A percentile compares a stretch with the other conserved stretches of the same genome.
Conservation (phyloP, 2,113 vertebrate genomes). For the Alaudala cheleensis region DNA sequence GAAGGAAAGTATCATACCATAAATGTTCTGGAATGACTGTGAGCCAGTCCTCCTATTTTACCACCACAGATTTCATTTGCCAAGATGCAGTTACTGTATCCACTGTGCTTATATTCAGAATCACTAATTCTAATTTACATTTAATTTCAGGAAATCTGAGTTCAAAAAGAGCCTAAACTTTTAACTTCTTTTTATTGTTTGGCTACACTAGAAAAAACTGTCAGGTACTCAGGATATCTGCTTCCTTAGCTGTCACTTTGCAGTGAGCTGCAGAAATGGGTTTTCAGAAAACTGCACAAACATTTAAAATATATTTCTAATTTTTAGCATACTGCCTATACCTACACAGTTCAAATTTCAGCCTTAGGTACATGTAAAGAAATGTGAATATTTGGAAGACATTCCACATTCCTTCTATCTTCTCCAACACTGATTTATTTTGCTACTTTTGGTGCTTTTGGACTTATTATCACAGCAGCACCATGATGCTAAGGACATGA, state of each 20-base stretch:
- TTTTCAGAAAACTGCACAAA: background rate
- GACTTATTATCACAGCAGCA: background rate
- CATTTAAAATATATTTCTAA: background rate
- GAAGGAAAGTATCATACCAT: background rate
- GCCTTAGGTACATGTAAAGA: background rate
- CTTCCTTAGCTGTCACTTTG: background rate
- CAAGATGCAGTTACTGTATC: background rate
- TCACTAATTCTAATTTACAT: background rate
- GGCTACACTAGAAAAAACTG: background rate
- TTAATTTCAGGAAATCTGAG: background rate
- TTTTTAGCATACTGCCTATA: background rate
- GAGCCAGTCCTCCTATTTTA: background rate
- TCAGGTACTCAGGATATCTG: background rate
- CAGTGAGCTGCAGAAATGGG: background rate
- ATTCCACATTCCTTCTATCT: background rate
- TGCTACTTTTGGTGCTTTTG: background rate
- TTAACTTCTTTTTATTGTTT: background rate
- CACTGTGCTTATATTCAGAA: background rate
- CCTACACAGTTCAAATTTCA: background rate
- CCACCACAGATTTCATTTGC: background rate
- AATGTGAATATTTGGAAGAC: background rate
- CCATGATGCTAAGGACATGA: background rate
- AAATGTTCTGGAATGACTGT: background rate
- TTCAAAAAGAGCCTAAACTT: background rate
- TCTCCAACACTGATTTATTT: background rate